Evolutionary conservation across 2,888 invertebrate genomes (phyloP), one percentile per base, ranked within the genome.

Genomic region (Parnassius orleans): DNA sequence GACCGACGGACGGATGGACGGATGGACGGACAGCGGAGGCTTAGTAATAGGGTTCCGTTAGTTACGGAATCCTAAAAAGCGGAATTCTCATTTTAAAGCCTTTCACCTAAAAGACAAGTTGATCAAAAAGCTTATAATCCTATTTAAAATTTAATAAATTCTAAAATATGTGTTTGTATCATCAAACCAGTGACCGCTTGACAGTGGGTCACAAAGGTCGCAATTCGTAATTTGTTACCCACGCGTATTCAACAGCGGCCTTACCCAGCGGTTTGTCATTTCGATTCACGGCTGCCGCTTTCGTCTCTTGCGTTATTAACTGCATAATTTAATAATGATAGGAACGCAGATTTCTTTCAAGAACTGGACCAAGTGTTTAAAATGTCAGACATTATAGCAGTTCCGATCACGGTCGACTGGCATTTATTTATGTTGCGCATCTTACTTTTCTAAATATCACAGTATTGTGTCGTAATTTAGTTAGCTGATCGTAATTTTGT

Each of bases 151-250:
- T 33, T 33, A 33, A 33, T 33, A 33, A 33, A 33, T 33, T 5
- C 7, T 33, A 33, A 33, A 43, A 43, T 43, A 3, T 43, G 43
- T 11, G 10, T 10, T 11, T 43, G 10, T 43, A 43, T 43, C 43
- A 11, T 43, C 43, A 43, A 11, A 33, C 33, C 33, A 33, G 33
- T 33, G 33, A 43, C 7, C n/a, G 19, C 24, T 52, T 2, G 42
- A 41, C 33, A 48, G 42, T 42, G 47, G 41, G 51, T 55, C 51
- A 63, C 60, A 3, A 55, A 63, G 58, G 54, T 59, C 46, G 46
- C 41, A 14, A 54, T 10, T 44, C 2, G n/a, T 50, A 54, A 58
- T 63, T 58, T 55, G 54, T 55, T 46, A 59, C 46, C 19, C 46
- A 50, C 58, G 50, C 51, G 46, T 24, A 42, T 47, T 47, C 14